Percentiles rank a stretch among this genome's conserved stretches.
These are phyloP conservation scores for Thamnophis sirtalis DNA, from an alignment of 2,113 vertebrate species.

Conservation along the genomic window DNA sequence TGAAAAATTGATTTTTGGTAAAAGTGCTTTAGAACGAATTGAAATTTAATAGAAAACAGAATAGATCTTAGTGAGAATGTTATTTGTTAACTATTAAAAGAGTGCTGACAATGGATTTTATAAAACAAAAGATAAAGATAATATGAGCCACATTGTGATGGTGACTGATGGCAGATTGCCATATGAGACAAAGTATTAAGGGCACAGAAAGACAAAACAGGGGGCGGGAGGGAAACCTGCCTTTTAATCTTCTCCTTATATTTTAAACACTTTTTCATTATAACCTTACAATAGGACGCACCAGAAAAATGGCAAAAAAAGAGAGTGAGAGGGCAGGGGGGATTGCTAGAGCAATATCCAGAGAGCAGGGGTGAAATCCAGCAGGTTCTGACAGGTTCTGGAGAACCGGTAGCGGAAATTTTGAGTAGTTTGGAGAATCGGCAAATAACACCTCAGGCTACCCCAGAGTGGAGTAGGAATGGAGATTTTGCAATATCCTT, in stretches of 20 bases:
- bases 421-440: too few species aligned
- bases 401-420: too few species aligned
- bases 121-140: background rate
- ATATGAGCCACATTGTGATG: background rate
- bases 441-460: too few species aligned
- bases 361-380: background rate
- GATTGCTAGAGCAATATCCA: background rate
- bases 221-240: background rate
- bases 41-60: too few species aligned
- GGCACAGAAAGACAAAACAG: background rate
- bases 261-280: background rate
- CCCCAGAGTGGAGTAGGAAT: too few species aligned
- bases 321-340: too few species aligned
- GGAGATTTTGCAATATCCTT: too few species aligned
- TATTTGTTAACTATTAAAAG: too few species aligned
- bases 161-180: background rate
- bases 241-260: background rate
- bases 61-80: too few species aligned
- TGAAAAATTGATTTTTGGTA: background rate
- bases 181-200: background rate
- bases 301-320: background rate
- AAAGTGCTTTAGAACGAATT: too few species aligned
- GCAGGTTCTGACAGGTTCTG: too few species aligned
- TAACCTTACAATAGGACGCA: background rate
- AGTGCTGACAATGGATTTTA: background rate